A percentile compares a stretch with the other conserved stretches of the same genome.
Evolutionary conservation across 2,113 vertebrate genomes (phyloP).

Genomic region (Callithrix jacchus): DNA sequence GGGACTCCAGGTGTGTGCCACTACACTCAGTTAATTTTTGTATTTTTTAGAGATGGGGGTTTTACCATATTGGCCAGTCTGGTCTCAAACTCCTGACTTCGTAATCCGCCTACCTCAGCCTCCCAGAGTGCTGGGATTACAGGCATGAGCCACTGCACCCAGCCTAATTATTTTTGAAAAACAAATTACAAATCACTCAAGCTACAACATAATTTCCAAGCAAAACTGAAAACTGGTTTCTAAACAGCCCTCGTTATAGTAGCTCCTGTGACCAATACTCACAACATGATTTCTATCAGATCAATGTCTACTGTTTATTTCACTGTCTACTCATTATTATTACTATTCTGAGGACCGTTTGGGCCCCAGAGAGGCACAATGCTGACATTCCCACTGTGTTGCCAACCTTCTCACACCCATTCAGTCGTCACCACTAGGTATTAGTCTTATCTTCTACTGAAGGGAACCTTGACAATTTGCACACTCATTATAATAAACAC

Average conservation of each 20-base stretch:
- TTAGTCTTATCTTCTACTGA: background rate
- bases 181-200: background rate
- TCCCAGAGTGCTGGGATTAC: too few species aligned
- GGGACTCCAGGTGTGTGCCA: too few species aligned
- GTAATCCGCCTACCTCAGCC: too few species aligned
- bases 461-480: background rate
- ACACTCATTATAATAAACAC: background rate
- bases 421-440: background rate
- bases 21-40: too few species aligned
- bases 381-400: background rate
- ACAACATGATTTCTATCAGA: background rate
- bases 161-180: background rate
- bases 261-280: background rate
- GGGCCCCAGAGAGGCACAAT: background rate
- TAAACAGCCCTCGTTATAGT: background rate
- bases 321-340: background rate
- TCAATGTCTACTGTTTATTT: background rate
- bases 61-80: too few species aligned
- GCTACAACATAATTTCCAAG: slow-evolving; percentile 1
- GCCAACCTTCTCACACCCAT: background rate
- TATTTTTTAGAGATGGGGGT: too few species aligned
- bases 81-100: too few species aligned
- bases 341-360: background rate
- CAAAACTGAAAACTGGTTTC: background rate
- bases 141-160: too few species aligned